Evolutionary conservation across 2,113 vertebrate species (phyloP).

Genomic region (Pheucticus melanocephalus): DNA sequence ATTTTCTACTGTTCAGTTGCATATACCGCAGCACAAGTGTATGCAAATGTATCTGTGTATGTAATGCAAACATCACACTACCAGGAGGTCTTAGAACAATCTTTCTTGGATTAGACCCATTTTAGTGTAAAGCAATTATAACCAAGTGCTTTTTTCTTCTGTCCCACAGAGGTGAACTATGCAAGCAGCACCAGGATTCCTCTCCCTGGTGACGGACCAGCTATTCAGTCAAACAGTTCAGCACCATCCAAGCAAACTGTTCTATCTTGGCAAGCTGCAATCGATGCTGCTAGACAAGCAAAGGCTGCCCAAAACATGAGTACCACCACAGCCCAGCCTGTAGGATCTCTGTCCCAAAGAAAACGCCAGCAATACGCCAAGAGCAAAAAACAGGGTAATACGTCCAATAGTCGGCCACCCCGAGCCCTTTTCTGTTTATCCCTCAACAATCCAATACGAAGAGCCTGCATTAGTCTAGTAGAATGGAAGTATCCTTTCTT

Average conservation of each 20-base stretch:
- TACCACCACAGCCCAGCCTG: conserved; percentile 86
- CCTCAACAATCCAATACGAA: conserved; percentile 97
- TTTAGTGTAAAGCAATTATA: background rate
- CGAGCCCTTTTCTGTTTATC: conserved; percentile 98
- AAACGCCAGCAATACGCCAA: conserved; percentile 99
- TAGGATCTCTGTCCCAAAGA: conserved; percentile 96
- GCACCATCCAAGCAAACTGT: conserved; percentile 82
- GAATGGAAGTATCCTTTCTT: conserved; percentile 99
- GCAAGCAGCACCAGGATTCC: conserved; percentile 91
- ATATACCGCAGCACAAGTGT: background rate
- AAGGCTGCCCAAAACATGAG: conserved; percentile 94
- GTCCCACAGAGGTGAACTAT: conserved; percentile 91
- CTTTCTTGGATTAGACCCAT: background rate
- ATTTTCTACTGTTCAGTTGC: background rate
- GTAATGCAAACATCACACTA: background rate
- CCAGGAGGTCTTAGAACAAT: background rate
- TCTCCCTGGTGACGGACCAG: conserved; percentile 91
- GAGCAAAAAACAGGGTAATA: conserved; percentile 98
- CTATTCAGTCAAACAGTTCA: conserved; percentile 84
- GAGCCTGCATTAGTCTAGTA: conserved; percentile 99
- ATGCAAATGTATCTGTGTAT: background rate
- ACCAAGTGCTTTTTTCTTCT: background rate
- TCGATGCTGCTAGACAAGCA: conserved; percentile 95
- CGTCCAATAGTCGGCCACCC: conserved; percentile 90
- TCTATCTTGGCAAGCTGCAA: conserved; percentile 94